Conservation (phyloP, 2,797 vertebrate genomes). For the Eulemur rubriventer region DNA sequence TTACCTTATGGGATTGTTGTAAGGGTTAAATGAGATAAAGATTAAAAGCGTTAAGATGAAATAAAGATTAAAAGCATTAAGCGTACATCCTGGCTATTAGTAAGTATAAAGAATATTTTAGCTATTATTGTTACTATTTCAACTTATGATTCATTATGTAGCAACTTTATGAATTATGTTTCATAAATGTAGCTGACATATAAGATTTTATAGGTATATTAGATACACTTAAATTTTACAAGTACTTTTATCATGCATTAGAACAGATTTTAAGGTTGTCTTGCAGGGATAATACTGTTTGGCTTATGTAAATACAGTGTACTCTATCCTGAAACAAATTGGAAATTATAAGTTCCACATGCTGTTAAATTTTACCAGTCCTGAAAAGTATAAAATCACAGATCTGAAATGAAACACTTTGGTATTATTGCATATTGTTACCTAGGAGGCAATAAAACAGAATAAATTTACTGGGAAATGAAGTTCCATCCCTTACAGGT, state of each 20-base stretch:
- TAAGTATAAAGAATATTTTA: neutral
- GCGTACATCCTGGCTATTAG: neutral
- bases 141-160: conserved; percentile 1
- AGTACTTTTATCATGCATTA: neutral
- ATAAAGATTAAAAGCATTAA: neutral
- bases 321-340: neutral
- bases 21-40: neutral
- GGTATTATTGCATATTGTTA: neutral
- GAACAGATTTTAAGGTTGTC: conserved; percentile 37
- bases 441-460: neutral
- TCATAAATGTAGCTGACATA: neutral
- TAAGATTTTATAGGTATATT: neutral
- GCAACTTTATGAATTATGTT: conserved; percentile 6
- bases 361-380: neutral
- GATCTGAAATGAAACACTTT: conserved; percentile 30
- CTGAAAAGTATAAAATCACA: neutral
- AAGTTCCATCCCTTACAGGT: neutral
- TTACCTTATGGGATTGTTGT: neutral
- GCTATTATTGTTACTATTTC: conserved; percentile 15
- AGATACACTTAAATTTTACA: conserved; percentile 47
- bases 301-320: neutral
- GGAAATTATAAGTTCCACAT: neutral
- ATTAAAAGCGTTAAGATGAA: neutral
- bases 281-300: conserved; percentile 30
- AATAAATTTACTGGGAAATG: conserved; percentile 37